phyloP scores from a whole-genome alignment of 2,888 invertebrate species.

The Gastracanthus pulcherrimus region DNA sequence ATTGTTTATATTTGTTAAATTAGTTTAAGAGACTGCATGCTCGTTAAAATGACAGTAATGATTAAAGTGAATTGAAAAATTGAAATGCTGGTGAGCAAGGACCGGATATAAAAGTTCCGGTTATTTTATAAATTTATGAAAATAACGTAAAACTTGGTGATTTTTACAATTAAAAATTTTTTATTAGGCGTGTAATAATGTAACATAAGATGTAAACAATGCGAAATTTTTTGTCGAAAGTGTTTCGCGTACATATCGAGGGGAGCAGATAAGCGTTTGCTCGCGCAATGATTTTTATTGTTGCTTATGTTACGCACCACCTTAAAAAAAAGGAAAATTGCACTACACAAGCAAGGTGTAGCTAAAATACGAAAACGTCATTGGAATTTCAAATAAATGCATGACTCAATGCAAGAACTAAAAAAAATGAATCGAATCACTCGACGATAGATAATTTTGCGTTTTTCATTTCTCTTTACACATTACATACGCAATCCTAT shows the following conservation, averaged over 20 bases:
- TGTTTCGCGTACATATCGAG: conserved; percentile 55
- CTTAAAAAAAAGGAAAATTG: conserved; percentile 62
- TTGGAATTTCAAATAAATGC: conserved; percentile 63
- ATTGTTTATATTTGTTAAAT: neutral
- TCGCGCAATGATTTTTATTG: conserved; percentile 59
- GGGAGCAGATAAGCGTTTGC: conserved; percentile 58
- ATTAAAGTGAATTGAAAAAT: neutral
- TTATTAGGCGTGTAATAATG: conserved; percentile 75
- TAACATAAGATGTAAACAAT: conserved; percentile 72
- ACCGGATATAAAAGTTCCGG: conserved; percentile 2
- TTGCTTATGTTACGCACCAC: conserved; percentile 68
- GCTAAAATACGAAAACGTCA: conserved; percentile 59
- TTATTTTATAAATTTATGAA: conserved; percentile 33
- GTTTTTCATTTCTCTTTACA: conserved; percentile 42
- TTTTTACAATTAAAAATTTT: conserved; percentile 70
- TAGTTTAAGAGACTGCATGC: conserved; percentile 16
- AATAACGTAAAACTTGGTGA: conserved; percentile 38
- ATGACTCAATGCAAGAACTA: conserved; percentile 54
- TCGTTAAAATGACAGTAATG: conserved; percentile 29
- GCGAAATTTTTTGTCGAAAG: conserved; percentile 51
- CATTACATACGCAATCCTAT: conserved; percentile 45
- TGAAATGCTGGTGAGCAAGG: conserved; percentile 15
- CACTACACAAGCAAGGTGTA: conserved; percentile 62
- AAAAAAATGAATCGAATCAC: conserved; percentile 46
- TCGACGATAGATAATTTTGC: conserved; percentile 49